Conservation (phyloP, 2,888 invertebrate genomes). For the Hypomecis atomaria region DNA sequence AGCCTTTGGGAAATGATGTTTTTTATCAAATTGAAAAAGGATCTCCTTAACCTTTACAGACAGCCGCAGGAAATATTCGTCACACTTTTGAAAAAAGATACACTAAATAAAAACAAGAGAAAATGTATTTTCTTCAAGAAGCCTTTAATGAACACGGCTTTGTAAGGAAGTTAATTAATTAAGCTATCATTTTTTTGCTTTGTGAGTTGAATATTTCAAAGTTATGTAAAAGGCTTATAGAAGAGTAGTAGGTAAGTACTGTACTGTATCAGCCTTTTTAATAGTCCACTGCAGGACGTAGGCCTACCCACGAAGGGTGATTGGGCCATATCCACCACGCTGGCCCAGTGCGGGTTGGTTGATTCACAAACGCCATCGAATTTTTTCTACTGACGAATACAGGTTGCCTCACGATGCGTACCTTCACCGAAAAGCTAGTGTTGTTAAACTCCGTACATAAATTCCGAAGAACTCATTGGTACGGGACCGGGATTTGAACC, state of each 20-base stretch:
- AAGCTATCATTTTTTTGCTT: slow-evolving; percentile 21
- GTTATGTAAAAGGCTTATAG: background rate
- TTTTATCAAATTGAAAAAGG: slow-evolving; percentile 53
- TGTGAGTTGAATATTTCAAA: slow-evolving; percentile 4
- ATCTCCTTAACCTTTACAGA: slow-evolving; percentile 27
- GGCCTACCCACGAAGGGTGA: too few species aligned
- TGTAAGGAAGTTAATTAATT: slow-evolving; percentile 30
- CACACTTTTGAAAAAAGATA: slow-evolving; percentile 19
- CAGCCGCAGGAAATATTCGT: slow-evolving; percentile 24
- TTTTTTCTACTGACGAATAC: too few species aligned
- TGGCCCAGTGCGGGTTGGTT: too few species aligned
- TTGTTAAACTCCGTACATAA: too few species aligned
- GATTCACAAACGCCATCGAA: too few species aligned
- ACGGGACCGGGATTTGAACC: too few species aligned
- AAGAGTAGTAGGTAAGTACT: background rate
- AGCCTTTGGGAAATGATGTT: slow-evolving; percentile 55
- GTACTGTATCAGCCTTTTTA: too few species aligned
- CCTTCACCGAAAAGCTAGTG: too few species aligned
- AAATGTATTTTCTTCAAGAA: background rate
- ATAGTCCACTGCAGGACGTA: too few species aligned
- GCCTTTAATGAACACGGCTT: slow-evolving; percentile 17
- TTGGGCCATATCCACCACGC: too few species aligned
- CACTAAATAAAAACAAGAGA: slow-evolving; percentile 13
- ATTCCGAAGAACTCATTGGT: too few species aligned
- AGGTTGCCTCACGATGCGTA: too few species aligned